Percentiles rank a stretch among this genome's conserved stretches.
Conservation (phyloP, 2,888 invertebrate species). For the Sarcophaga caerulescens region DNA sequence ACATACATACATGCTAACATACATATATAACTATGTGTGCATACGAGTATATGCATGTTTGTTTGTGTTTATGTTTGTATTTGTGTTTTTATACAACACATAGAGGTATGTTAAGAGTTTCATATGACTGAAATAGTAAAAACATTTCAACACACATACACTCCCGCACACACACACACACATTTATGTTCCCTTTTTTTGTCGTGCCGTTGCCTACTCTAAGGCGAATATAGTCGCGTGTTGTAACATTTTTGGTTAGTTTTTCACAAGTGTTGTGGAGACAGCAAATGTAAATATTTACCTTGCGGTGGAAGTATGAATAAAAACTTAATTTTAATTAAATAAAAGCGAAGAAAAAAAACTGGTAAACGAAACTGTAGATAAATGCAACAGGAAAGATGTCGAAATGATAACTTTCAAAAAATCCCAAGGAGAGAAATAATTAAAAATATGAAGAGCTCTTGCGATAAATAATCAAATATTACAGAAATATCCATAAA, state of each 20-base stretch:
- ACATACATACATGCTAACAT: not conserved
- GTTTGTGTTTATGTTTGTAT: too few species aligned
- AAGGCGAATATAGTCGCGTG: slow-evolving; percentile 34
- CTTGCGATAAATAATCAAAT: slow-evolving; percentile 12
- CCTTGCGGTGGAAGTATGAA: slow-evolving; percentile 44
- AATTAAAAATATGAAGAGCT: slow-evolving; percentile 25
- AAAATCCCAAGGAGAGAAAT: slow-evolving; percentile 12
- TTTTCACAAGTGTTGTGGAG: slow-evolving; percentile 38
- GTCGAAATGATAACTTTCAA: slow-evolving; percentile 38
- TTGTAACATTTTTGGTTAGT: slow-evolving; percentile 47
- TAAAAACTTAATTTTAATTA: slow-evolving; percentile 56
- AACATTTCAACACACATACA: slow-evolving; percentile 24
- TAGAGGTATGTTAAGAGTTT: slow-evolving; percentile 7
- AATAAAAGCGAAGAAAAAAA: slow-evolving; percentile 27
- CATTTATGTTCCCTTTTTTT: slow-evolving; percentile 11
- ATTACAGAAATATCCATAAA: too few species aligned
- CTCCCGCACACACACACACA: not conserved
- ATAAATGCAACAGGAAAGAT: not conserved
- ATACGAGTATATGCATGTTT: not conserved
- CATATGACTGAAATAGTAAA: slow-evolving; percentile 21
- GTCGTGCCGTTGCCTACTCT: slow-evolving; percentile 10
- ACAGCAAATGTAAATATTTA: slow-evolving; percentile 43
- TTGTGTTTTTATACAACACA: not conserved
- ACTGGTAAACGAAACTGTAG: too few species aligned
- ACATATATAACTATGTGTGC: not conserved